phyloP scores from a whole-genome alignment of 2,797 vertebrate genomes.

The Chrosomus eos region DNA sequence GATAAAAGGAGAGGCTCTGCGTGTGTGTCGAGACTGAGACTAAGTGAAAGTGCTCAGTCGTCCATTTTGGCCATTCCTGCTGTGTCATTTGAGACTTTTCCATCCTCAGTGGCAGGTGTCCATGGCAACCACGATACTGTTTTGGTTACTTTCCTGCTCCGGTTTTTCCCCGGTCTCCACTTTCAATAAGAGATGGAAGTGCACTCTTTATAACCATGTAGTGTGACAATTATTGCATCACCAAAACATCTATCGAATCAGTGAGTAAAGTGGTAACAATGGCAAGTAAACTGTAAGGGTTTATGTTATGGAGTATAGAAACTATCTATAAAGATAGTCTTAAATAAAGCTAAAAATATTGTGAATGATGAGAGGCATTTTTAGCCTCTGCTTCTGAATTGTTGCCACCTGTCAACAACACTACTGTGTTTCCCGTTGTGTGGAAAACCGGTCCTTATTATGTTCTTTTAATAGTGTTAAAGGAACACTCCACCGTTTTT shows the following conservation, averaged over 20 bases:
- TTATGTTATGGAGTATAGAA: background rate
- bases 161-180: background rate
- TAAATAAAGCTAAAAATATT: background rate
- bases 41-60: constrained; percentile 32
- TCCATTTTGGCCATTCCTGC: constrained; percentile 43
- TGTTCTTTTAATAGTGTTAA: background rate
- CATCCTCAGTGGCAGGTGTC: constrained; percentile 39
- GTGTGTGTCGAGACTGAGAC: constrained; percentile 3
- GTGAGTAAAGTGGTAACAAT: background rate
- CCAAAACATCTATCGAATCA: background rate
- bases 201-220: background rate
- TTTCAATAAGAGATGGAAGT: background rate
- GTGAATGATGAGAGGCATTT: background rate
- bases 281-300: background rate
- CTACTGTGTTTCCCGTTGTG: background rate
- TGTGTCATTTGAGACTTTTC: constrained; percentile 39
- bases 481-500: no score
- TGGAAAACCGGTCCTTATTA: background rate
- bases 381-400: background rate
- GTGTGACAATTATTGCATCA: background rate
- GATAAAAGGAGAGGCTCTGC: constrained; percentile 18
- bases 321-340: background rate
- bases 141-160: background rate
- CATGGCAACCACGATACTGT: constrained; percentile 45
- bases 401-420: background rate